Base-by-base conservation (phyloP, 2,113 vertebrate species). In the Polypterus bichir region DNA sequence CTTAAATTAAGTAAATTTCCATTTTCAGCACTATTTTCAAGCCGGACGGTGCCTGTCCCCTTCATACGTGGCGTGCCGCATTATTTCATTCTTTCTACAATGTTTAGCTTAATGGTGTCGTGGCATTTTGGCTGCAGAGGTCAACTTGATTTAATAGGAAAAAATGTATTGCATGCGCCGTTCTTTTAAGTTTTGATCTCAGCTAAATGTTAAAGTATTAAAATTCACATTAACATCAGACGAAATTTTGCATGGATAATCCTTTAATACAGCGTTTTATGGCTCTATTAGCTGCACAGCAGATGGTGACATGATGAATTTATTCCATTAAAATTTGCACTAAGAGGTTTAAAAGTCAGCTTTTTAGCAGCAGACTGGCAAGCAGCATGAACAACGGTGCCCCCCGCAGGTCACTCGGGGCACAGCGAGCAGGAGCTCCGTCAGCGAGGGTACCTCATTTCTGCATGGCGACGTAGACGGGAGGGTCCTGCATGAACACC, bases 131-230 rank as follows among this genome's bases (percentile, higher is more conserved):
- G 86, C 88, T 87, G 87, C 86, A 81, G 82, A 6, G 73, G 79
- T 79, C 76, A 88, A 85, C 83, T 86, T 87, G 85, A 87, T 89
- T 88, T 88, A 86, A 88, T 88, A 86, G 86, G 56, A 45, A 86
- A 85, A 83, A 86, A 88, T 85, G 84, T 88, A 88, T 84, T 84
- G 87, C 85, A 81, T 85, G 87, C 86, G 84, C 85, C 88, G 87
- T 88, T 89, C 85, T 82, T 87, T 86, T 85, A 88, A 86, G 86
- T 88, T 86, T 85, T 79, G 81, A 82, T 89, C 85, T 86, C 85
- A 81, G 86, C 87, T 86, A 89, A 89, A 89, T 89, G 87, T 88
- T 89, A 89, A 88, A 89, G 87, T 88, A 88, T 89, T 89, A 89
- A 89, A 88, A 88, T 89, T 88, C 87, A 84, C 87, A 89, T 89